Conservation (phyloP, 1,140 invertebrate species). For the Drosophila ogumai region DNA sequence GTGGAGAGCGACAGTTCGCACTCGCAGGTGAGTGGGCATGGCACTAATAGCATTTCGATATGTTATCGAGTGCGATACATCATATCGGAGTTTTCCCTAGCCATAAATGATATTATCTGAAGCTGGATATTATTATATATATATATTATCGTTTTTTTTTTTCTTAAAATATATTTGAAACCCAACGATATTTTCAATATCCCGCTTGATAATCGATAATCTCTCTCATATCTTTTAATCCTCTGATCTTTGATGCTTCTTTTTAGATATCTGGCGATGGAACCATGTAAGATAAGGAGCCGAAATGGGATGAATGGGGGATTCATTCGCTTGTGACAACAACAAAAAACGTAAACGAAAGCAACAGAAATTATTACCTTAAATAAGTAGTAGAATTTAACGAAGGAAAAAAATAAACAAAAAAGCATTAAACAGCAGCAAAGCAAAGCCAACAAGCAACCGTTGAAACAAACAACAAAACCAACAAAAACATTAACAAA, state of each 20-base stretch:
- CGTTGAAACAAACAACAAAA: conserved; percentile 27
- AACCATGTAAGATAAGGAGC: conserved; percentile 60
- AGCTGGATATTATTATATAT: too few relatives aligned
- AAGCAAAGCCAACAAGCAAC: conserved; percentile 24
- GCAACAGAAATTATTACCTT: conserved; percentile 82
- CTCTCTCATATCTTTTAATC: not conserved
- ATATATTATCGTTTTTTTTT: not conserved
- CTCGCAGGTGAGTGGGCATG: conserved; percentile 65
- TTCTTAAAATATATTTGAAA: not conserved
- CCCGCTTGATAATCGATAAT: not conserved
- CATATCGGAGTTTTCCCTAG: too few relatives aligned
- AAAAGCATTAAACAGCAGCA: conserved; percentile 26
- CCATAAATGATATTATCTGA: too few relatives aligned
- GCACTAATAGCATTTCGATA: not conserved
- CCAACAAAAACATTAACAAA: conserved; percentile 16
- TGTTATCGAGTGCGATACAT: too few relatives aligned
- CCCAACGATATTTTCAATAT: not conserved
- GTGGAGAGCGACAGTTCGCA: conserved; percentile 85
- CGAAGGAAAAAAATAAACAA: conserved; percentile 38
- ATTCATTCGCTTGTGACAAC: conserved; percentile 40
- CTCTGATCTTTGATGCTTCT: not conserved
- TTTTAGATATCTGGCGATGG: conserved; percentile 71
- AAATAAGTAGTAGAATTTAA: conserved; percentile 83
- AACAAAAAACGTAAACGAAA: conserved; percentile 59
- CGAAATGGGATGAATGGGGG: not conserved